Evolutionary conservation across 2,113 vertebrate genomes (phyloP), one percentile per base, ranked within the genome.

Genomic region (Eurypyga helias): DNA sequence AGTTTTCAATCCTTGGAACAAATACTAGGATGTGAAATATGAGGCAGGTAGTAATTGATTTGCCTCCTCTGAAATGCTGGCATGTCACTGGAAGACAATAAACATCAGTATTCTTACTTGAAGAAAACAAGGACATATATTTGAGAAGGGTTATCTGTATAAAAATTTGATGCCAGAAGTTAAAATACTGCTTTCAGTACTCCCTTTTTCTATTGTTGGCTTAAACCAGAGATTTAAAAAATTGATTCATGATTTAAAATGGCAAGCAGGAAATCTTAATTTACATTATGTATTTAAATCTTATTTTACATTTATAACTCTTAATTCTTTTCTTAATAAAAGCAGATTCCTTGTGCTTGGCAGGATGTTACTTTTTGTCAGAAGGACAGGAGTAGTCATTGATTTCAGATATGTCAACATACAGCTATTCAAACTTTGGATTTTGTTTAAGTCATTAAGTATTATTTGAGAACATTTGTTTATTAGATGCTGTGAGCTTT

Each of bases 41-140:
- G 72, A 91, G 65, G 51, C 77, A 94, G 87, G 57, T 67, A 82
- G 24, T 51, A 81, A 95, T 51, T 94, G 87, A 89, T 96, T 95
- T 84, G 69, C 51, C 51, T 94, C 87, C 81, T 91, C 69, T 95
- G 83, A 90, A 92, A 87, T 70, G 58, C 79, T 92, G 73, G 29
- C 45, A 19, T 65, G 62, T 82, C 61, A 48, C 51, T 81, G 73
- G 34, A 79, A 48, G 72, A 86, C 91, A 92, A 93, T 43, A 84
- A 84, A 89, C 38, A 84, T 55, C 29, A 67, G 46, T 64, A 43
- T 82, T 84, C 72, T 82, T 57, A 83, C 69, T 57, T 60, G 55
- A 62, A 76, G 52, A 65, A 60, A 81, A 51, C 38, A 89, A 83
- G 43, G 26, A 41, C 20, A 17, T 43, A 5, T 25, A 67, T 43